phyloP scores from a whole-genome alignment of 2,888 invertebrate genomes.

The Drosophila mayaguana region DNA sequence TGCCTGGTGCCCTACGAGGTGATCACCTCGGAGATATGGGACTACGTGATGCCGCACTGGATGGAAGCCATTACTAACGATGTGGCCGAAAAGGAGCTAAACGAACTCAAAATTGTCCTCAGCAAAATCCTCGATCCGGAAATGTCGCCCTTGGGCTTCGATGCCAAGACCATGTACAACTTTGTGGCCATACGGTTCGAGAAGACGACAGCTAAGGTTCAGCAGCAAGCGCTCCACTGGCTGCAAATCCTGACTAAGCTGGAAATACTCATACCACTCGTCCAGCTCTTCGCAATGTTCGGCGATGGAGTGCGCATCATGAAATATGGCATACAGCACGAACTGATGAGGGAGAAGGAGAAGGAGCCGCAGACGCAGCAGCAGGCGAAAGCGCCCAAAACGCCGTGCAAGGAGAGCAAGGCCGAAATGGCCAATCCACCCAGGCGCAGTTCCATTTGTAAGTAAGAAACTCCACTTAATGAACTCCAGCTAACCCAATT shows the following conservation, averaged over 20 bases:
- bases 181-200: slow-evolving; percentile 95
- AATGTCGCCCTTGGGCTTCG: slow-evolving; percentile 97
- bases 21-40: slow-evolving; percentile 98
- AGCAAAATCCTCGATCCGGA: slow-evolving; percentile 99
- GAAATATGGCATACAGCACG: slow-evolving; percentile 86
- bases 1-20: slow-evolving; percentile 99
- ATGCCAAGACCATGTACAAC: slow-evolving; percentile 96
- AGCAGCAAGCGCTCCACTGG: slow-evolving; percentile 95
- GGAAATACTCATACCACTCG: slow-evolving; percentile 95
- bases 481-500: neutral
- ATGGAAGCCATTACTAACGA: slow-evolving; percentile 98
- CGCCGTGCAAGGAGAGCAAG: slow-evolving; percentile 83
- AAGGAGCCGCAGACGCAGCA: slow-evolving; percentile 59
- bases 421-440: slow-evolving; percentile 83
- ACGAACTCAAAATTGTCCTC: slow-evolving; percentile 92
- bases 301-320: slow-evolving; percentile 93
- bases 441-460: slow-evolving; percentile 87
- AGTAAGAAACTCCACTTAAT: slow-evolving; percentile 55
- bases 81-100: slow-evolving; percentile 94
- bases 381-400: slow-evolving; percentile 75
- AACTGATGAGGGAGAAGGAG: slow-evolving; percentile 85
- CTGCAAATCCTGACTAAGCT: slow-evolving; percentile 93
- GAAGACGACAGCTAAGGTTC: slow-evolving; percentile 92
- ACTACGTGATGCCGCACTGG: slow-evolving; percentile 99
- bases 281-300: slow-evolving; percentile 95